Conservation (phyloP, 2,113 vertebrate genomes). For the Herpetotheres cachinnans region DNA sequence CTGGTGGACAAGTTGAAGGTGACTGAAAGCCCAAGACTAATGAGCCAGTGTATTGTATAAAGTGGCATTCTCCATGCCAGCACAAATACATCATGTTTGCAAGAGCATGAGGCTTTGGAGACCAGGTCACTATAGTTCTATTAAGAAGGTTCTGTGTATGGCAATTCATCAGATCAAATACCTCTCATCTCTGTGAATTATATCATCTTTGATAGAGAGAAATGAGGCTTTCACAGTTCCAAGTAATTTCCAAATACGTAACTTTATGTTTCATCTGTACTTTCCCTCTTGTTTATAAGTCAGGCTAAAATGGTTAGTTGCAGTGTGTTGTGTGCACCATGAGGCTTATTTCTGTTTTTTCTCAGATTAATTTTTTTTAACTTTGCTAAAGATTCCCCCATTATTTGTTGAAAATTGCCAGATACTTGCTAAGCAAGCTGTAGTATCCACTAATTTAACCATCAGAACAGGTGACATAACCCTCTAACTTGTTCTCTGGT, state of each 20-base stretch:
- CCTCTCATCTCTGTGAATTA: background rate
- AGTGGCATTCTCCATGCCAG: background rate
- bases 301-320: conserved; percentile 4
- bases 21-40: background rate
- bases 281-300: background rate
- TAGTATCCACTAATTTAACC: background rate
- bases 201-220: background rate
- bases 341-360: background rate
- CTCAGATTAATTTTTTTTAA: background rate
- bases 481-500: background rate
- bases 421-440: background rate
- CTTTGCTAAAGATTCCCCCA: background rate
- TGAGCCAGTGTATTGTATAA: background rate
- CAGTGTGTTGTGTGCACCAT: background rate
- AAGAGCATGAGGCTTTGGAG: background rate
- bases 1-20: background rate
- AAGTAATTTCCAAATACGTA: background rate
- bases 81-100: background rate
- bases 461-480: background rate
- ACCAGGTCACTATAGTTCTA: background rate
- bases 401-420: background rate
- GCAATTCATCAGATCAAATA: background rate
- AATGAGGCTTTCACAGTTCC: background rate
- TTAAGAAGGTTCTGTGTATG: background rate
- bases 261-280: background rate